Evolutionary conservation across 2,888 invertebrate species (phyloP).

Genomic region (Linhomoeus sp.): DNA sequence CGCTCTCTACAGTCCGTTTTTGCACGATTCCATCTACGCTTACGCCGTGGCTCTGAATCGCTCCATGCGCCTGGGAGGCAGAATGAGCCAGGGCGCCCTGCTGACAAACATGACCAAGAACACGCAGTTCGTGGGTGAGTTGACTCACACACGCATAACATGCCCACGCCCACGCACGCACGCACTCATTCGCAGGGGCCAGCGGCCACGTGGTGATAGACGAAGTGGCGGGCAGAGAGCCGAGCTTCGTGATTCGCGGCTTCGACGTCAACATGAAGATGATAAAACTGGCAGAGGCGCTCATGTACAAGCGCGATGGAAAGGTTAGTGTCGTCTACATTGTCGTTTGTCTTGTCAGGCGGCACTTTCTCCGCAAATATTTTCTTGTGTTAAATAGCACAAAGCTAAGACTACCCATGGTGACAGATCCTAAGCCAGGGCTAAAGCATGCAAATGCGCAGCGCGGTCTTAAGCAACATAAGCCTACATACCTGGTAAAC

Average conservation of each 20-base stretch:
- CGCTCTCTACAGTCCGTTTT: constrained; percentile 2
- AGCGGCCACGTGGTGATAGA: constrained; percentile 6
- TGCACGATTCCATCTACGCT: constrained; percentile 4
- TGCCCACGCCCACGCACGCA: no score
- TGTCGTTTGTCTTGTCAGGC: no score
- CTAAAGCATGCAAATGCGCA: no score
- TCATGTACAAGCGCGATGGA: constrained; percentile 5
- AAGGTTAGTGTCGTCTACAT: no score
- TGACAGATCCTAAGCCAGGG: no score
- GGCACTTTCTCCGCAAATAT: no score
- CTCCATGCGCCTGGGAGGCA: not conserved
- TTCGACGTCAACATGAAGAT: constrained; percentile 4
- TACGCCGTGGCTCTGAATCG: not conserved
- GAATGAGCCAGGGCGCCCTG: no score
- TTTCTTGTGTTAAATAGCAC: no score
- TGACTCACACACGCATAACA: no score
- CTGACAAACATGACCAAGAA: not conserved
- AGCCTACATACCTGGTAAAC: no score
- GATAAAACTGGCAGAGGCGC: constrained; percentile 1
- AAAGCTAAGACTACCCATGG: no score
- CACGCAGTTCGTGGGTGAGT: not conserved
- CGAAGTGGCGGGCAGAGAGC: constrained; percentile 1
- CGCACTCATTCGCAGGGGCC: not conserved
- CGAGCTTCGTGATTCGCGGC: constrained; percentile 1
- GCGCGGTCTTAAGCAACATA: no score